Evolutionary conservation across 1,140 invertebrate species (phyloP), one percentile per base, ranked within the genome.

Genomic region (Rhagoletis pomonella): DNA sequence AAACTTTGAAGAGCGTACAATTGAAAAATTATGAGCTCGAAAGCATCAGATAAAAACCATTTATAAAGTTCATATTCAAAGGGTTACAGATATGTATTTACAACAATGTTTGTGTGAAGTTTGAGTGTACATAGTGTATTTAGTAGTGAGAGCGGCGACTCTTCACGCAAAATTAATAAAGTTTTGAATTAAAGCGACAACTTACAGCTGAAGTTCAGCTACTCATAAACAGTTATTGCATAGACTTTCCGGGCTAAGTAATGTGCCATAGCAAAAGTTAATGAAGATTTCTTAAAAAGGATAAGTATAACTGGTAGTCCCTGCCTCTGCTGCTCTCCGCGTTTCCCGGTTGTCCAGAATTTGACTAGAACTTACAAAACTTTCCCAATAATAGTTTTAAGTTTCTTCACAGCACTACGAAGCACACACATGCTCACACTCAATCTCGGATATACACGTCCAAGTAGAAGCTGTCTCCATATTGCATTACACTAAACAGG

Each of bases 231-330:
- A 81, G 73, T 50, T 19, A 81, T 81, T 81, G 47, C 73, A n/a
- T 81, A 81, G 17, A 7, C 10, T n/a, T 81, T 58, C 73, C 73
- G 73, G 6, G 44, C 47, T 81, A 55, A 47, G 85, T 17, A 17
- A 62, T 44, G 62, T 60, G 62, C 7, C 44, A 7, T 17, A 3
- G 85, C 29, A 86, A 86, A 86, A 86, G 58, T 86, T 86, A 88
- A 69, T 88, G 85, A 62, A 88, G 87, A 86, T 88, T 88, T 86
- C 55, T 87, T 44, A 62, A 69, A 86, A 62, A 17, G 58, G 58
- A 86, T 86, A 60, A 65, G 42, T 29, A 5, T 19, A 12, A 17
- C 44, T 19, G 19, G 62, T n/a, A 86, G 14, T 19, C 58, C 4
- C 17, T 62, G 85, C 44, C 42, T 65, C 62, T 86, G 39, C 39